These are phyloP conservation scores for Xestia rhomboidea DNA, from an alignment of 2,888 invertebrate species.

Conservation along the genomic window DNA sequence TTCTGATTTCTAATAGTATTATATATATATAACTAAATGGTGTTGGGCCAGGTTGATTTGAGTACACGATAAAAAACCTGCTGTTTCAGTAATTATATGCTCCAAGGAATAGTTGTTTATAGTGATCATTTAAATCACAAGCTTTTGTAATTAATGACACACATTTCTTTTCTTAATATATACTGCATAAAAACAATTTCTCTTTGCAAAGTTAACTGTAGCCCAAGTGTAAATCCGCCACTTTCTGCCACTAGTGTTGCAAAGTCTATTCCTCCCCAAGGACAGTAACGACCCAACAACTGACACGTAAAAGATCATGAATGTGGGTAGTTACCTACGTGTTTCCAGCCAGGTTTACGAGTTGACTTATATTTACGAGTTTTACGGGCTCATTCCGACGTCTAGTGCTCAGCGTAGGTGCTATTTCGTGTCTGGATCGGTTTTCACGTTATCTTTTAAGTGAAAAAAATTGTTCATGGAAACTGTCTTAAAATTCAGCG, in stretches of 20 bases:
- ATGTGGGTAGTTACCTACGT: slow-evolving; percentile 30
- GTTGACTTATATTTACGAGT: slow-evolving; percentile 55
- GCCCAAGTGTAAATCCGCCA: slow-evolving; percentile 2
- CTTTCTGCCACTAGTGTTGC: slow-evolving; percentile 21
- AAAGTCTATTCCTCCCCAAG: slow-evolving; percentile 42
- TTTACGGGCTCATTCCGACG: slow-evolving; percentile 1
- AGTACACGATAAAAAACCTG: background rate
- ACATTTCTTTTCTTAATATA: background rate
- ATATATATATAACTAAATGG: too few species aligned
- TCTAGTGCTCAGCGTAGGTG: background rate
- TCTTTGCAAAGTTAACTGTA: background rate
- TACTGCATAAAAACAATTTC: background rate
- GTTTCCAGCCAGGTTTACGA: slow-evolving; percentile 53
- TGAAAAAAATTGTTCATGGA: background rate
- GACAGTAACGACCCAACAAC: slow-evolving; percentile 31
- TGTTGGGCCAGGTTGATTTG: background rate
- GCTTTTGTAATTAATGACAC: background rate
- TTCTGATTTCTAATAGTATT: too few species aligned
- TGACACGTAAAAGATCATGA: slow-evolving; percentile 51
- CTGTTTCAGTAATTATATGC: background rate
- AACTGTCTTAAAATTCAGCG: background rate
- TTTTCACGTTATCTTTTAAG: background rate
- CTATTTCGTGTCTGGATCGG: slow-evolving; percentile 12
- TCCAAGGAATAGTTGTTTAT: background rate
- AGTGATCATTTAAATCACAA: too few species aligned